These are phyloP conservation scores for Siniperca chuatsi DNA, from an alignment of 2,113 vertebrate species.

Conservation along the genomic window DNA sequence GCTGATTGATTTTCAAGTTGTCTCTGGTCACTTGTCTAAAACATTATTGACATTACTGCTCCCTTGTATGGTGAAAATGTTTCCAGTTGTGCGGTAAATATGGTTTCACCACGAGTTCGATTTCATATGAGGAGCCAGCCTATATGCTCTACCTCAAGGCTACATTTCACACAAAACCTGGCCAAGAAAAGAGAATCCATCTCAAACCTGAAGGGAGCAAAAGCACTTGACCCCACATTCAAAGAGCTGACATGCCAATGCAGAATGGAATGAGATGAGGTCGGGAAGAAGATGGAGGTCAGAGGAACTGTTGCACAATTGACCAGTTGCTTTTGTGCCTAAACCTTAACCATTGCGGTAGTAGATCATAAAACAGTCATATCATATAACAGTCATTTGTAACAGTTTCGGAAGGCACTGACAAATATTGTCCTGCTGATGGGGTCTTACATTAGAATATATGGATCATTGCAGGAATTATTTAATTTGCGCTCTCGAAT, in stretches of 20 bases:
- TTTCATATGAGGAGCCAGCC: background rate
- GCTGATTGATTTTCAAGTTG: background rate
- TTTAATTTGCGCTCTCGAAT: too few species aligned
- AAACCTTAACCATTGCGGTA: background rate
- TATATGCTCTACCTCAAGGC: background rate
- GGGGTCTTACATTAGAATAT: background rate
- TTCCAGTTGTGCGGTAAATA: background rate
- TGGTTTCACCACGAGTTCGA: background rate
- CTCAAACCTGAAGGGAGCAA: constrained; percentile 8
- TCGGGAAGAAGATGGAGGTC: background rate
- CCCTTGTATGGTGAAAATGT: background rate
- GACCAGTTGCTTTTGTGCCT: too few species aligned
- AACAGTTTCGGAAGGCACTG: background rate
- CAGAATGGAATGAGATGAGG: background rate
- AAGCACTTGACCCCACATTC: constrained; percentile 19
- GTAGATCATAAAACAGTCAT: background rate
- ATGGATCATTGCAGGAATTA: background rate
- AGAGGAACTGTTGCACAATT: background rate
- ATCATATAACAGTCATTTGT: too few species aligned
- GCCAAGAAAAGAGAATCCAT: background rate
- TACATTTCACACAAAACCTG: background rate
- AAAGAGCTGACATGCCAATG: background rate
- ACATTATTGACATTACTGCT: background rate
- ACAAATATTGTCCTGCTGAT: too few species aligned
- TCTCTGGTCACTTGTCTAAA: background rate